Percentiles rank a stretch among this genome's conserved stretches.
These are phyloP conservation scores for Drosophila recens DNA, from an alignment of 2,888 invertebrate genomes.

Conservation along the genomic window DNA sequence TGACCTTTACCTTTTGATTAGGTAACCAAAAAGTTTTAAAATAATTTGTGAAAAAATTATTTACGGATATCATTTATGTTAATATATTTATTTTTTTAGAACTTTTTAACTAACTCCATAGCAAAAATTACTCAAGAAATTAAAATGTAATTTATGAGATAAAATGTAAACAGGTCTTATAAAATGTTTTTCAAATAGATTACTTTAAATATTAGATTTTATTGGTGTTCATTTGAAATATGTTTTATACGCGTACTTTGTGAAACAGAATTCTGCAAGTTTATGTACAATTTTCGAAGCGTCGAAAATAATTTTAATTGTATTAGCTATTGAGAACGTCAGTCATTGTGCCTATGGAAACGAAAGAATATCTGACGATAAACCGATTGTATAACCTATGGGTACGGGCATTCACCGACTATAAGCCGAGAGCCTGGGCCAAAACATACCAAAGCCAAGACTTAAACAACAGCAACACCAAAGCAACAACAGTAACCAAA, in stretches of 20 bases:
- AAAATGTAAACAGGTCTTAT: background rate
- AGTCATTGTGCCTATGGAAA: constrained; percentile 73
- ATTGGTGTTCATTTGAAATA: background rate
- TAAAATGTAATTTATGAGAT: background rate
- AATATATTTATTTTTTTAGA: no score
- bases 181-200: background rate
- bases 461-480: constrained; percentile 27
- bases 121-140: no score
- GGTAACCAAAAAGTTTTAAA: background rate
- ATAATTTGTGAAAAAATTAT: background rate
- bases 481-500: constrained; percentile 15
- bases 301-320: constrained; percentile 12
- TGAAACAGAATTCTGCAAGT: constrained; percentile 31
- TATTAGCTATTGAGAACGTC: constrained; percentile 50
- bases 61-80: background rate
- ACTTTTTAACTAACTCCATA: no score
- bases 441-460: constrained; percentile 35
- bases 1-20: background rate
- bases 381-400: constrained; percentile 48
- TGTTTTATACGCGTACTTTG: background rate
- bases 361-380: constrained; percentile 64
- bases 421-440: constrained; percentile 39
- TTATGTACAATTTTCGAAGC: constrained; percentile 14
- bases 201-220: background rate
- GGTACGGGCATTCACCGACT: constrained; percentile 43